Conservation (phyloP, 2,888 invertebrate genomes). For the Rugalucina vietnamica region DNA sequence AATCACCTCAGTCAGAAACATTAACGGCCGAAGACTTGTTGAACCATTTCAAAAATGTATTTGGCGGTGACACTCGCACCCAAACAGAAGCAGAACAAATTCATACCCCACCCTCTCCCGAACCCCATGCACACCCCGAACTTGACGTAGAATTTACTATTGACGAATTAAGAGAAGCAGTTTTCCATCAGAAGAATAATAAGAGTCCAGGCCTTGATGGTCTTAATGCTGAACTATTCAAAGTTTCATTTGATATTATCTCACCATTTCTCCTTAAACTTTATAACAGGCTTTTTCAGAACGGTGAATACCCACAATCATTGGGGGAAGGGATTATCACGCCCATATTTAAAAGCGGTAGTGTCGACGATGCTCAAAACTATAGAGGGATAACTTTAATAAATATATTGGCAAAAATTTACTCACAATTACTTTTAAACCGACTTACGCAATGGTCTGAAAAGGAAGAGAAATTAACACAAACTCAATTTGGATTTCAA, state of each 20-base stretch:
- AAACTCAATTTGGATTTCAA: background rate
- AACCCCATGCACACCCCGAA: too few species aligned
- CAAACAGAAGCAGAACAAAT: too few species aligned
- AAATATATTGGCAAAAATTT: background rate
- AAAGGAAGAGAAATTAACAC: background rate
- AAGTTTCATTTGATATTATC: background rate
- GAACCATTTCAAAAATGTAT: slow-evolving; percentile 9
- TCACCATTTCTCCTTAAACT: background rate
- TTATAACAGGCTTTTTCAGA: background rate
- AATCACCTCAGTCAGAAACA: background rate
- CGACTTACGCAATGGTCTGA: background rate
- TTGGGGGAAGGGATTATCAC: background rate
- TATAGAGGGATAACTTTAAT: background rate
- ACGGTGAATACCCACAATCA: background rate
- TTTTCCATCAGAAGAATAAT: background rate
- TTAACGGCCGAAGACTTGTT: background rate
- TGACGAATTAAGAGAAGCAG: too few species aligned
- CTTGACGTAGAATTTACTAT: too few species aligned
- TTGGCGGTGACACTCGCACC: background rate
- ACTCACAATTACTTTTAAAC: background rate
- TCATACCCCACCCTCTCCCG: too few species aligned
- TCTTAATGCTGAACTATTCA: background rate
- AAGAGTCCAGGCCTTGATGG: background rate
- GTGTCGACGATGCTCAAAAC: background rate
- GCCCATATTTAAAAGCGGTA: background rate